A percentile compares a stretch with the other conserved stretches of the same genome.
phyloP scores from a whole-genome alignment of 2,888 invertebrate genomes.

The Orgyia antiqua region DNA sequence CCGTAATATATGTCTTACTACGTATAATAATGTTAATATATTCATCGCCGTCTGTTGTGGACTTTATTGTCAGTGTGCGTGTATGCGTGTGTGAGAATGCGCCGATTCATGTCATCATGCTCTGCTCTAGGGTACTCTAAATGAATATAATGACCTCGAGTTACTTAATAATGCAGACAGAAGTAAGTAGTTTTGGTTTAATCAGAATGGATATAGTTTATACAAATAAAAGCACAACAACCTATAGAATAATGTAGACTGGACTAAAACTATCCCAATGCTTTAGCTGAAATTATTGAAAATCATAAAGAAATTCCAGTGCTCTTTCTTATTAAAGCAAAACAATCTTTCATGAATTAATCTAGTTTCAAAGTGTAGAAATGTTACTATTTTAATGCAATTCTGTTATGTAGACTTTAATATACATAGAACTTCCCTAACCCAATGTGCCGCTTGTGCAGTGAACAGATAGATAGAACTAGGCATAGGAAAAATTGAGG shows the following conservation, averaged over 20 bases:
- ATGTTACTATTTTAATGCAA: constrained; percentile 12
- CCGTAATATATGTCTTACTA: too few relatives aligned
- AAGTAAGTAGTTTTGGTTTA: constrained; percentile 21
- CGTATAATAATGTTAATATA: too few relatives aligned
- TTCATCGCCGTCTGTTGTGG: too few relatives aligned
- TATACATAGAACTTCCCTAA: constrained; percentile 14
- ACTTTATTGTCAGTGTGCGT: too few relatives aligned
- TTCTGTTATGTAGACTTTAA: constrained; percentile 16
- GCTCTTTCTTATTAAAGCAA: constrained; percentile 4
- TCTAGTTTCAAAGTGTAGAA: constrained; percentile 20
- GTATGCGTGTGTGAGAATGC: constrained; percentile 43
- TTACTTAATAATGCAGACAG: constrained; percentile 1
- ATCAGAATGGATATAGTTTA: constrained; percentile 9
- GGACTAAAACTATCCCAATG: constrained; percentile 14
- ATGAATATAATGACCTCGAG: neutral
- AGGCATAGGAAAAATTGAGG: constrained; percentile 17
- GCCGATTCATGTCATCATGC: constrained; percentile 30
- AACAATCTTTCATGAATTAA: neutral
- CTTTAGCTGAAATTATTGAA: constrained; percentile 17
- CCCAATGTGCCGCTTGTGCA: constrained; percentile 28
- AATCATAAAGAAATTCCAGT: constrained; percentile 6
- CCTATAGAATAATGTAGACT: constrained; percentile 18
- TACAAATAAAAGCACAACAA: constrained; percentile 8
- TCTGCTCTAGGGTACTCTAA: constrained; percentile 19
- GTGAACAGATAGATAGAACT: constrained; percentile 13